Percentiles rank a stretch among this genome's conserved stretches.
Conservation (phyloP, 2,888 invertebrate species). For the Cheilosia variabilis region DNA sequence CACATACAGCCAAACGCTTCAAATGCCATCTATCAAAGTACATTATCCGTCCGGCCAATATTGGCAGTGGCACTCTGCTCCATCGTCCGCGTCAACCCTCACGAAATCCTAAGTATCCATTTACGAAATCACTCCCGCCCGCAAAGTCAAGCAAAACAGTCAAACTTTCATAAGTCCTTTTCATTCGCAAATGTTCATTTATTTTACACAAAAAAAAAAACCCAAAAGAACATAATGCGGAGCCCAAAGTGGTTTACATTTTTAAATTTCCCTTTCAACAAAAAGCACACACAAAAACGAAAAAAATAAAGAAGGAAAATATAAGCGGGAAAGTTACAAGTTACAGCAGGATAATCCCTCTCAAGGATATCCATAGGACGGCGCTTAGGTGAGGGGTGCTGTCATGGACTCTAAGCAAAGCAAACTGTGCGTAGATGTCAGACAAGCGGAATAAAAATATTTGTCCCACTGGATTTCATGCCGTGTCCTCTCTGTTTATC, state of each 20-base stretch:
- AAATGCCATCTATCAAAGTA: not conserved
- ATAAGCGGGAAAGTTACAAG: constrained; percentile 72
- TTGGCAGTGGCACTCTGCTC: constrained; percentile 2
- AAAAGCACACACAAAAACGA: constrained; percentile 34
- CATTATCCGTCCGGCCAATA: not conserved
- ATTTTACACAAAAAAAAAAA: not conserved
- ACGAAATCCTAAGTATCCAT: constrained; percentile 15
- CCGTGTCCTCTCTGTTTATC: constrained; percentile 32
- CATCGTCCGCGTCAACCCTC: not conserved
- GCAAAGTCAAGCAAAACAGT: constrained; percentile 42
- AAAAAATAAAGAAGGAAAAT: constrained; percentile 42
- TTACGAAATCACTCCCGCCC: constrained; percentile 13
- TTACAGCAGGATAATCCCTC: constrained; percentile 70
- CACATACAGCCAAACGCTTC: not conserved
- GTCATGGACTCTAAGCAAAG: constrained; percentile 45
- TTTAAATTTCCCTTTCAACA: constrained; percentile 72
- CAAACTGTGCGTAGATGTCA: constrained; percentile 72
- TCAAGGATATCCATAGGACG: constrained; percentile 61
- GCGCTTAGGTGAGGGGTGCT: constrained; percentile 25
- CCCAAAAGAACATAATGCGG: constrained; percentile 45
- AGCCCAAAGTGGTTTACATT: constrained; percentile 73
- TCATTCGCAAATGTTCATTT: constrained; percentile 56
- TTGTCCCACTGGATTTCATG: constrained; percentile 40
- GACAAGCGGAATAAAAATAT: constrained; percentile 66
- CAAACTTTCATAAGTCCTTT: constrained; percentile 63